These are phyloP conservation scores for Labeo calbasu DNA, from an alignment of 2,797 vertebrate species.

Conservation along the genomic window DNA sequence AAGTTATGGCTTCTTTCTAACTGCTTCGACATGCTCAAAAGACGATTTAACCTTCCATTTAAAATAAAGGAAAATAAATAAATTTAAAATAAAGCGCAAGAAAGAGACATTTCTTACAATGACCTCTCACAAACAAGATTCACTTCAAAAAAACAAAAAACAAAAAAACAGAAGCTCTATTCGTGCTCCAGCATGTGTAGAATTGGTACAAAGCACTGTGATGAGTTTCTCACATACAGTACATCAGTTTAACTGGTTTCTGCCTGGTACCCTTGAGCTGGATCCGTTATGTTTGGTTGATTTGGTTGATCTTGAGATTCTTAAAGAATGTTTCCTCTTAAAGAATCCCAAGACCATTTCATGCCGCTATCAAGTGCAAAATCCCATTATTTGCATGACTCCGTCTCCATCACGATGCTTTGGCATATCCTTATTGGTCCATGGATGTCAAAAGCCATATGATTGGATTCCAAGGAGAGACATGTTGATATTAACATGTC, in stretches of 20 bases:
- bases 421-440: slow-evolving; percentile 60
- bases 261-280: slow-evolving; percentile 10
- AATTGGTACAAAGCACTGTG: slow-evolving; percentile 14
- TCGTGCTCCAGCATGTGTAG: slow-evolving; percentile 27
- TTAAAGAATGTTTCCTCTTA: background rate
- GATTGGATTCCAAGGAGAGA: slow-evolving; percentile 39
- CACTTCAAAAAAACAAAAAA: slow-evolving; percentile 9
- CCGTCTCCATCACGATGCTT: slow-evolving; percentile 49
- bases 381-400: slow-evolving; percentile 48
- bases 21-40: slow-evolving; percentile 16
- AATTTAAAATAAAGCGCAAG: slow-evolving; percentile 49
- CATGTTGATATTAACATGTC: slow-evolving; percentile 40
- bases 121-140: slow-evolving; percentile 47
- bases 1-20: slow-evolving; percentile 47
- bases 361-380: slow-evolving; percentile 46
- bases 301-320: background rate
- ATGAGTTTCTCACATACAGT: slow-evolving; percentile 7
- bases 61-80: slow-evolving; percentile 61
- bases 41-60: background rate
- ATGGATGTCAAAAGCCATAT: slow-evolving; percentile 42
- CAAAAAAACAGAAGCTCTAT: background rate
- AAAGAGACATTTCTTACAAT: slow-evolving; percentile 36
- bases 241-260: slow-evolving; percentile 20
- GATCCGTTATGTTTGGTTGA: slow-evolving; percentile 27
- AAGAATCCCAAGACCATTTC: slow-evolving; percentile 30